These are phyloP conservation scores for Adrianichthys oophorus DNA, from an alignment of 2,797 vertebrate species.

Conservation along the genomic window DNA sequence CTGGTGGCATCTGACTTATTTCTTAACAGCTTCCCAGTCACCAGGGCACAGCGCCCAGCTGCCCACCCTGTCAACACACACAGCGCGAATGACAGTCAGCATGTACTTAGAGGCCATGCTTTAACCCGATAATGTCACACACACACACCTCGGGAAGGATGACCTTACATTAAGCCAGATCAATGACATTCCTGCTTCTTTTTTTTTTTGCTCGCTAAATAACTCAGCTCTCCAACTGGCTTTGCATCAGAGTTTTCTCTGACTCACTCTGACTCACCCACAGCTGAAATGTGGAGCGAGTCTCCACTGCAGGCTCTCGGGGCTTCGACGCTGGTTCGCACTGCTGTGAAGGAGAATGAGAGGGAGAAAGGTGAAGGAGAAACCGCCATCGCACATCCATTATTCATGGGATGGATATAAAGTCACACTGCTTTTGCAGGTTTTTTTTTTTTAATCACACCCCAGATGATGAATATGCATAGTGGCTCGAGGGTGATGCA, in stretches of 20 bases:
- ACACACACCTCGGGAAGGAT: slow-evolving; percentile 54
- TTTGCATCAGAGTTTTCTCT: slow-evolving; percentile 55
- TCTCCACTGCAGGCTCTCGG: slow-evolving; percentile 21
- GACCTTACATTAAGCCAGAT: slow-evolving; percentile 66
- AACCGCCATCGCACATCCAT: slow-evolving; percentile 74
- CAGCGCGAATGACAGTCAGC: slow-evolving; percentile 42
- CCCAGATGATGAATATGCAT: slow-evolving; percentile 76
- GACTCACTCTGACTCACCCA: slow-evolving; percentile 61
- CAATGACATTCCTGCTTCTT: slow-evolving; percentile 60
- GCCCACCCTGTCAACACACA: slow-evolving; percentile 58
- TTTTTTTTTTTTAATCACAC: slow-evolving; percentile 73
- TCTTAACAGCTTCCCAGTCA: slow-evolving; percentile 76
- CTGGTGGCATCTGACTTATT: slow-evolving; percentile 79
- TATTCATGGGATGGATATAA: slow-evolving; percentile 76
- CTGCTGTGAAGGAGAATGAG: slow-evolving; percentile 23
- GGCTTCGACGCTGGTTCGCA: not conserved
- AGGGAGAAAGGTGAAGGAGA: slow-evolving; percentile 43
- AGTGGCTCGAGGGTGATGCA: slow-evolving; percentile 55
- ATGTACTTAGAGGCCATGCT: slow-evolving; percentile 42
- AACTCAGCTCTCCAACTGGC: slow-evolving; percentile 38
- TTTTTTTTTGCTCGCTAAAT: slow-evolving; percentile 44
- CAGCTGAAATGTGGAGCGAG: slow-evolving; percentile 37
- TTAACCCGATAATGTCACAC: slow-evolving; percentile 53
- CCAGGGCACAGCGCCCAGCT: slow-evolving; percentile 66
- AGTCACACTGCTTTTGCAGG: slow-evolving; percentile 72